Evolutionary conservation across 2,888 invertebrate species (phyloP), one percentile per base, ranked within the genome.

Genomic region (Chymomyza fuscimana): DNA sequence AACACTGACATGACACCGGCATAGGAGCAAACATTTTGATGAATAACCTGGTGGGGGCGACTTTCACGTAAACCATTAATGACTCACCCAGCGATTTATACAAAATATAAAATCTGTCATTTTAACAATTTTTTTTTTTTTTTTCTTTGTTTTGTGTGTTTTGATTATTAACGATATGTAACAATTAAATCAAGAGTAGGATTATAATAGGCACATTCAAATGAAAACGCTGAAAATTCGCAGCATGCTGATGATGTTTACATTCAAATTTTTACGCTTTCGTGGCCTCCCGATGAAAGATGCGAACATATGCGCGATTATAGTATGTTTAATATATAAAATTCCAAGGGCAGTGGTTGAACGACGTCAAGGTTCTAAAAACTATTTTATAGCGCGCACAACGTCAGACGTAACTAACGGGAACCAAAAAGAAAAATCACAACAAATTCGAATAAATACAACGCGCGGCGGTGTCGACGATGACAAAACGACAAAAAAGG

Each of bases 401-500:
- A 61, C 59, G 60, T 25, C 12, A 15, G 56, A 67, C 32, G 61
- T 54, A n/a, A 50, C 10, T 74, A 81, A 79, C 79, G 75, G 12
- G 81, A 81, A 81, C 67, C 73, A 61, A 76, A 65, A 72, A 32
- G 32, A 70, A 78, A 76, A 70, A 70, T 62, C 66, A 65, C 46
- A 63, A 54, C 61, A 75, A 52, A 65, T 46, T 12, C 40, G 3
- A 6, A 46, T 46, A 67, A 72, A 65, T 60, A 72, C 73, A 72
- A 86, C 69, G 69, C 71, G 79, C 72, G 61, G 71, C 81, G 70
- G 63, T 63, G 64, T 50, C 69, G 79, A 40, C 69, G 77, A 77
- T 78, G 81, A 75, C 77, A 87, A 84, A 84, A 81, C 86, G 81
- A 86, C 85, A 81, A 87, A 86, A 80, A 86, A 86, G 85, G 85